Base-by-base conservation (phyloP, 2,113 vertebrate species). In the Scalopus aquaticus region DNA sequence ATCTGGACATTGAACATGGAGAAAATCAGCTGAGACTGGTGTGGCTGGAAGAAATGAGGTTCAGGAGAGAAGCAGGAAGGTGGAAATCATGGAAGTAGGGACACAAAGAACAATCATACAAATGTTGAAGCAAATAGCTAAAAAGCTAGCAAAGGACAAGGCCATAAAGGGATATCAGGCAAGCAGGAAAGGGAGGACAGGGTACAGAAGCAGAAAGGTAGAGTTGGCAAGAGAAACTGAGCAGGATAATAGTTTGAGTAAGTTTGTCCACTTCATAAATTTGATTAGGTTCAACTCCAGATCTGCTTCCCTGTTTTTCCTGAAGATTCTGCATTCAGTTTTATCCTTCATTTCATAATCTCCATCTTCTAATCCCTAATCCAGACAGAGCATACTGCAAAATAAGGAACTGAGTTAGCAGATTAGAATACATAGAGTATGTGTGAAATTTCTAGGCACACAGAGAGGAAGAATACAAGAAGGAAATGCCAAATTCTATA, bases 331-430 rank as follows among this genome's bases (percentile, higher is more conserved):
- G 42, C 6, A 35, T 80, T 37, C 42, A 78, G 30, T 49, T 42
- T 88, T 54, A 54, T 44, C 67, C 26, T 49, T 92, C 30, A 79
- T 96, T 87, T 91, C 44, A 37, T 64, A 88, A 65, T 67, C 32
- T 37, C 19, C 16, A 37, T 19, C 44, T 1, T 73, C 39, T 42
- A 44, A 28, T 73, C 39, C 56, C 56, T 72, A 84, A 67, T 67
- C 32, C 39, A 44, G 70, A 73, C 24, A 73, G 9, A 73, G 22
- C 19, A 26, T 51, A 95, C 26, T 56, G 54, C 10, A 88, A 91
- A n/a, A 56, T 60, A 20, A 13, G 49, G 30, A 92, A 76, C 79
- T 80, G 24, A 76, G 24, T 42, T 42, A 51, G 19, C 4, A 79
- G 30, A 92, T 9, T 67, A 20, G 15, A 87, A 91, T n/a, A 54